These are phyloP conservation scores for Noctua janthe DNA, from an alignment of 2,888 invertebrate species.

Conservation along the genomic window DNA sequence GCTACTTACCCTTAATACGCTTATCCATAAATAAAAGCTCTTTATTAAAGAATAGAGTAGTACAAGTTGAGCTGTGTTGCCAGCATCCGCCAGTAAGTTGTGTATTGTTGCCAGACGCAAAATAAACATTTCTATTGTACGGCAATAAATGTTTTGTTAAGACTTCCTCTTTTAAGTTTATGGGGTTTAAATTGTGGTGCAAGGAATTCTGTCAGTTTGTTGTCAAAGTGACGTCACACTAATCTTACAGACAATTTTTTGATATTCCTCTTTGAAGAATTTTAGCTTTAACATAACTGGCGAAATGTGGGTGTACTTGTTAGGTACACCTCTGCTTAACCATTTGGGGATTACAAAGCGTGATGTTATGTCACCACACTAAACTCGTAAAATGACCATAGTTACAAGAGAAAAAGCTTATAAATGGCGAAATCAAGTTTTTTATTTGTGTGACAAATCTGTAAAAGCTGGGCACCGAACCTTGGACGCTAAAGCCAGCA, in stretches of 20 bases:
- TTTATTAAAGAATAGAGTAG: constrained; percentile 28
- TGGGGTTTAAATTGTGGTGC: constrained; percentile 22
- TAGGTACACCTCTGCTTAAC: too few species aligned
- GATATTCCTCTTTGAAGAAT: too few species aligned
- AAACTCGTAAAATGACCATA: neutral
- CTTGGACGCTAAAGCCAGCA: constrained; percentile 15
- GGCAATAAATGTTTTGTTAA: constrained; percentile 49
- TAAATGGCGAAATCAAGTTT: neutral
- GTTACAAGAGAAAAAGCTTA: neutral
- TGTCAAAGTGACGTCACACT: neutral
- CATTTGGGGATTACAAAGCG: too few species aligned
- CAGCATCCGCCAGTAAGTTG: constrained; percentile 42
- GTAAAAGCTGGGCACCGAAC: constrained; percentile 1
- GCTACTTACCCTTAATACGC: constrained; percentile 10
- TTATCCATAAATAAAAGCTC: constrained; percentile 42
- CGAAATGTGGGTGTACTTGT: too few species aligned
- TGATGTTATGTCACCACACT: too few species aligned
- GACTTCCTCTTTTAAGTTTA: constrained; percentile 32
- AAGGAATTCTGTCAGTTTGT: neutral
- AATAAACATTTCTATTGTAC: constrained; percentile 55
- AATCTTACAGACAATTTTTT: neutral
- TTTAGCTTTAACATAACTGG: neutral
- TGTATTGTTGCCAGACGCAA: constrained; percentile 54
- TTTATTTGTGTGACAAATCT: neutral
- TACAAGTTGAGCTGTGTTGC: constrained; percentile 48